A percentile compares a stretch with the other conserved stretches of the same genome.
These are phyloP conservation scores for Phylloscopus trochilus DNA, from an alignment of 2,113 vertebrate species.

Conservation along the genomic window DNA sequence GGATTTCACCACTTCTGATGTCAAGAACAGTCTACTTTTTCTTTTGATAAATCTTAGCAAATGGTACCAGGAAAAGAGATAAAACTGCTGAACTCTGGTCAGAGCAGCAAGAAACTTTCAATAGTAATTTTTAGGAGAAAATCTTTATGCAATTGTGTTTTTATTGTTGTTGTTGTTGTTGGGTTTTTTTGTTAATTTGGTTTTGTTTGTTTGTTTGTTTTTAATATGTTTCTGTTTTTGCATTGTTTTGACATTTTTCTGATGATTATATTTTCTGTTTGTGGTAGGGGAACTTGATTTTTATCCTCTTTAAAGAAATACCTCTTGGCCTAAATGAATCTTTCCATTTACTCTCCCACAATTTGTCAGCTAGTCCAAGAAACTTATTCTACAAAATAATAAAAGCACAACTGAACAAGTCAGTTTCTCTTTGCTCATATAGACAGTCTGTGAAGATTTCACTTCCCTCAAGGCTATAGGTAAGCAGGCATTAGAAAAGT, in stretches of 20 bases:
- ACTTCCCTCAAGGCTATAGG: not conserved
- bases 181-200: no score
- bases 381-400: not conserved
- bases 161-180: no score
- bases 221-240: not conserved
- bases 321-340: not conserved
- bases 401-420: not conserved
- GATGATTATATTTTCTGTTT: not conserved
- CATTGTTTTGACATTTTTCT: not conserved
- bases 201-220: not conserved
- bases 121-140: not conserved
- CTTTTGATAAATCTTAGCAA: not conserved
- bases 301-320: not conserved
- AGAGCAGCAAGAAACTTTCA: not conserved
- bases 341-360: not conserved
- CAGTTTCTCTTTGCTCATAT: not conserved
- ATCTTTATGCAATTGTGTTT: not conserved
- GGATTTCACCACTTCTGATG: not conserved
- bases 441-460: not conserved
- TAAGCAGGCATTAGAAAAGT: not conserved
- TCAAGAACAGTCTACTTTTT: not conserved
- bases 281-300: not conserved
- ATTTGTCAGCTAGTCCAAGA: not conserved
- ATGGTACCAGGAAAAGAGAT: not conserved
- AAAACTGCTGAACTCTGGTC: not conserved